phyloP scores from a whole-genome alignment of 2,113 vertebrate genomes.

The Apus apus region DNA sequence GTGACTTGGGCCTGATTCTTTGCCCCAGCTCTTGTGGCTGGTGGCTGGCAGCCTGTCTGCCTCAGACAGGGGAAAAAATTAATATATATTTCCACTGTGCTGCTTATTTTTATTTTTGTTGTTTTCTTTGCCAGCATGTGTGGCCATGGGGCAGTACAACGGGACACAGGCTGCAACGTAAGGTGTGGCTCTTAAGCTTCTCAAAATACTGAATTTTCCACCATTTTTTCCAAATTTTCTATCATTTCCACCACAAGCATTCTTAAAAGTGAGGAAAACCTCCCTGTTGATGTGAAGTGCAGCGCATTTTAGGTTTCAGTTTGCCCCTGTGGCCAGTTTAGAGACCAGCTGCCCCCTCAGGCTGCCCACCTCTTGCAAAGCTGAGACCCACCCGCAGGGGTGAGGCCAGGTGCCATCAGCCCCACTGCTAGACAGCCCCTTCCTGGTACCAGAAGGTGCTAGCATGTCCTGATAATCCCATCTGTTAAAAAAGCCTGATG shows the following conservation, averaged over 20 bases:
- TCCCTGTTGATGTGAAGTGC: not conserved
- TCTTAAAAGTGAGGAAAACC: not conserved
- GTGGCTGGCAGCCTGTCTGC: not conserved
- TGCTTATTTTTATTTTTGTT: not conserved
- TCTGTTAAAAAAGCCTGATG: not conserved
- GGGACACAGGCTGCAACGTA: not conserved
- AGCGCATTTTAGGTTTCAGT: not conserved
- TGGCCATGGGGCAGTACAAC: accelerated
- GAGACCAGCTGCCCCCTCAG: not conserved
- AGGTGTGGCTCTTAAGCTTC: not conserved
- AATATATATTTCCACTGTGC: too few relatives aligned
- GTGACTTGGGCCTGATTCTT: accelerated
- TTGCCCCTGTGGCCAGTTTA: not conserved
- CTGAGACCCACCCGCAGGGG: not conserved
- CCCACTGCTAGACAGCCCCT: not conserved
- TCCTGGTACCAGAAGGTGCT: not conserved
- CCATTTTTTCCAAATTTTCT: not conserved
- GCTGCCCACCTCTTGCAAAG: not conserved
- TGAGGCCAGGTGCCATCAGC: not conserved
- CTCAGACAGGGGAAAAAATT: not conserved
- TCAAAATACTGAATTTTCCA: not conserved
- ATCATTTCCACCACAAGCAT: not conserved
- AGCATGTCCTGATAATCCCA: not conserved
- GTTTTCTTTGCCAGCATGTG: not conserved
- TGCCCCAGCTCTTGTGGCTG: not conserved